Percentiles rank a stretch among this genome's conserved stretches.
phyloP scores from a whole-genome alignment of 2,797 vertebrate genomes.

The Avahi laniger region DNA sequence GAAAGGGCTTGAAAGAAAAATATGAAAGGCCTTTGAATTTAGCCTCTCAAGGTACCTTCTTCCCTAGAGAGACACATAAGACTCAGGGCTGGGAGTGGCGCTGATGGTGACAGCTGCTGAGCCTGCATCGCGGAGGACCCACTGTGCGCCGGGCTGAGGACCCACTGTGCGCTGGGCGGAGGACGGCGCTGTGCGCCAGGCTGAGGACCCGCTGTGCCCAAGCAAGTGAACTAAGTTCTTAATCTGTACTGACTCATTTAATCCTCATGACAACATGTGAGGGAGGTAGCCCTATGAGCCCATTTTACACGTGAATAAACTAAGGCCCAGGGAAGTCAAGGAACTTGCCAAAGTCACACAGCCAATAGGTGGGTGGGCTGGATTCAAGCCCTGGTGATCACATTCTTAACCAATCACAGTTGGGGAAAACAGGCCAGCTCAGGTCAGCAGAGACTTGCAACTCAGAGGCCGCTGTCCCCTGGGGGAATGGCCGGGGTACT shows the following conservation, averaged over 20 bases:
- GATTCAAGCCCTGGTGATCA: neutral
- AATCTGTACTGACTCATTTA: neutral
- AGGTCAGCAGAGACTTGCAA: neutral
- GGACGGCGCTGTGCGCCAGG: neutral
- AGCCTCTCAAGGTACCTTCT: too few species aligned
- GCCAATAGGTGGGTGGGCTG: neutral
- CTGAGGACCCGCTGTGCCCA: neutral
- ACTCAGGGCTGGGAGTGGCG: neutral
- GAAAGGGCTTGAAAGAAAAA: neutral
- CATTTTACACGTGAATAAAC: neutral
- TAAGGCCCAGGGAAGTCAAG: neutral
- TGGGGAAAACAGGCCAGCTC: neutral
- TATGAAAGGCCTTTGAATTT: neutral
- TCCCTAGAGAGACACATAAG: neutral
- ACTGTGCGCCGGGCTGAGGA: neutral
- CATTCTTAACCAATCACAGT: accelerated
- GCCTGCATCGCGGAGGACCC: neutral
- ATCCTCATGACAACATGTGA: neutral
- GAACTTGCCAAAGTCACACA: neutral
- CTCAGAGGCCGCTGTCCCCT: neutral
- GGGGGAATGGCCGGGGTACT: accelerated
- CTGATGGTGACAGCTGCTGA: neutral
- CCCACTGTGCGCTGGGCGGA: neutral
- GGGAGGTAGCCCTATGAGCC: neutral
- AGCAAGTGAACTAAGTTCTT: neutral